Base-by-base conservation (phyloP, 2,113 vertebrate species). In the Hemiprocne comata region DNA sequence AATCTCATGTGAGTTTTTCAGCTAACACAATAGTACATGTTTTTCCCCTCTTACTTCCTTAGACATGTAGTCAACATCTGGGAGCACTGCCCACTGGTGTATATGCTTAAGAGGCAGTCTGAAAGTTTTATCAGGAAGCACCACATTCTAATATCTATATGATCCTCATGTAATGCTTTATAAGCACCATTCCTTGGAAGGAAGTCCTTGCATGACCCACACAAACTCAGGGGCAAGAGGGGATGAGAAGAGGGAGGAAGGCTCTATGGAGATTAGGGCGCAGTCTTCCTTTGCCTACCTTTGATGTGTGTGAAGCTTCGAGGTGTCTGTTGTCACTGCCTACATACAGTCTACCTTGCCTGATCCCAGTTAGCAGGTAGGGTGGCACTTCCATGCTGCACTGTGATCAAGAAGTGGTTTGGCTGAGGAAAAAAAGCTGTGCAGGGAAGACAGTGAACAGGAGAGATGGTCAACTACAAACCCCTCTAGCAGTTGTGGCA, bases 291-390 rank as follows among this genome's bases (percentile, higher is more conserved):
- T 58, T 94, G 36, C 42, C 58, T 76, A 2, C 28, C 23, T 76
- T 62, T 80, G 26, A 20, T 1, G 2, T 0, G 0, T 38, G 17
- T 77, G 67, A 64, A 62, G 12, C 5, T 84, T 83, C 2, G 3
- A 70, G 51, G 14, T 55, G 38, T 55, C 55, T 71, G 11, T 34
- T 86, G 51, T 42, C 21, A 11, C 38, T 58, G 91, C 50, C 78
- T 46, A 28, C 34, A 24, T 19, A 19, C 12, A 50, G 8, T 38
- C 73, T 64, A 21, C 16, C 7, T 29, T 87, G 21, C 51, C 38
- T 58, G 28, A 19, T 77, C 33, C 29, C 33, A 17, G 5, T 21
- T 48, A 29, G 20, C 48, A 46, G 29, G 11, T 25, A 55, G 26
- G 38, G 9, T 31, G 18, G 13, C 33, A 44, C 9, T 55, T 94